These are phyloP conservation scores for Lathamus discolor DNA, from an alignment of 2,113 vertebrate species.

Conservation along the genomic window DNA sequence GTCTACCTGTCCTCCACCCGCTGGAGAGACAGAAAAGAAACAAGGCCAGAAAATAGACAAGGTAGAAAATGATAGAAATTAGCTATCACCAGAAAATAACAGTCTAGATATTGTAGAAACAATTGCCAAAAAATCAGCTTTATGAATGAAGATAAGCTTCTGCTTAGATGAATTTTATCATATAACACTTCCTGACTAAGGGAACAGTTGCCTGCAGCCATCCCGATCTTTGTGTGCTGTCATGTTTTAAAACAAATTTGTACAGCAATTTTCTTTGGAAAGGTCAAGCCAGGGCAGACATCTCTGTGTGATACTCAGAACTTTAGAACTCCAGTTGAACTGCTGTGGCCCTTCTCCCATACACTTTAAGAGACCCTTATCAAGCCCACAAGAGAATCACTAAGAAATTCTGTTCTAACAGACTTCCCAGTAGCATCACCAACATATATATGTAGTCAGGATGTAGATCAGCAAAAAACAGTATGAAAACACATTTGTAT, in stretches of 20 bases:
- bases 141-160: background rate
- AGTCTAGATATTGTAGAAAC: background rate
- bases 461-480: background rate
- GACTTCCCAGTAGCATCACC: background rate
- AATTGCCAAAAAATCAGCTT: background rate
- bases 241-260: background rate
- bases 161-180: background rate
- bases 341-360: background rate
- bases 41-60: background rate
- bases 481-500: background rate
- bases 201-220: background rate
- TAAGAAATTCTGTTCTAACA: background rate
- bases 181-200: background rate
- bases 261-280: background rate
- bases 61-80: background rate
- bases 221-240: accelerated
- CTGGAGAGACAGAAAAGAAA: background rate
- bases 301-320: background rate
- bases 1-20: background rate
- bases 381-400: background rate
- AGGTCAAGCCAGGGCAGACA: background rate
- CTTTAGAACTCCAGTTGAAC: background rate
- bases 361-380: background rate
- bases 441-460: background rate
- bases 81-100: background rate